Evolutionary conservation across 2,797 vertebrate species (phyloP).

Genomic region (Coendou prehensilis): DNA sequence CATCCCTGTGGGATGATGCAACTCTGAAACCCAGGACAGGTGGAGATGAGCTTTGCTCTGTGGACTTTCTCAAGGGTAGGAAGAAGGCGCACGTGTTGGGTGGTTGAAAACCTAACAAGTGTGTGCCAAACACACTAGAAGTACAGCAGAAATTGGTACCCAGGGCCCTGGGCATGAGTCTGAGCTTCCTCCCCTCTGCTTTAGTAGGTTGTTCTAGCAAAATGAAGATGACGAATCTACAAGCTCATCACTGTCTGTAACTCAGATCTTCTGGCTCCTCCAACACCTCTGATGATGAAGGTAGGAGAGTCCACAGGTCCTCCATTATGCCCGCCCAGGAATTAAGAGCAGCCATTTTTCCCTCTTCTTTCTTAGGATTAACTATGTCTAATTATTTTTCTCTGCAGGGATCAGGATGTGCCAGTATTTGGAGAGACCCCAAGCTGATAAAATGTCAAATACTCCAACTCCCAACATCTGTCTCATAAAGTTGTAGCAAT

Average conservation of each 20-base stretch:
- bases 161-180: background rate
- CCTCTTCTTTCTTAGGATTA: background rate
- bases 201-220: background rate
- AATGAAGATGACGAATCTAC: background rate
- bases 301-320: background rate
- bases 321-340: background rate
- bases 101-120: background rate
- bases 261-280: background rate
- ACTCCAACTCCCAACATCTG: background rate
- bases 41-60: background rate
- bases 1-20: background rate
- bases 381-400: constrained; percentile 2
- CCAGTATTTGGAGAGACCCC: background rate
- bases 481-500: background rate
- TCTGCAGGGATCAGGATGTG: background rate
- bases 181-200: background rate
- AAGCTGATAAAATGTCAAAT: background rate
- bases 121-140: background rate
- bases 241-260: background rate
- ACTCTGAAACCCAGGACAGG: background rate
- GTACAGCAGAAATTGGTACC: background rate
- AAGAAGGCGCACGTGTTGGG: background rate
- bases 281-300: background rate
- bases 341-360: background rate
- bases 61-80: background rate